Conservation (phyloP, 2,888 invertebrate genomes). For the Syrphus vitripennis region DNA sequence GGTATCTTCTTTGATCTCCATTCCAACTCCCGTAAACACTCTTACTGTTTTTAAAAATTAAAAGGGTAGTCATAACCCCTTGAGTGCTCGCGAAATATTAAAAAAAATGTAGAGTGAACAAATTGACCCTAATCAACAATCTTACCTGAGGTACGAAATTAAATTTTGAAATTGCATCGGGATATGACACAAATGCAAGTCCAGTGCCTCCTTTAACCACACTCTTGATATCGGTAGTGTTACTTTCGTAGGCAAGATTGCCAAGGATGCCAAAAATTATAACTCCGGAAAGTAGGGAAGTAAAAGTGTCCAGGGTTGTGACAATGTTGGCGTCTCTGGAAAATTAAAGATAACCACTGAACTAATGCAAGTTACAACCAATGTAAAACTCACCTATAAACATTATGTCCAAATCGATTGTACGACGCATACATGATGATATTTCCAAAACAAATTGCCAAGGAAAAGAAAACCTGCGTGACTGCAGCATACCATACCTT, state of each 20-base stretch:
- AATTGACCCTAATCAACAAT: too few species aligned
- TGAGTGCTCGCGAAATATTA: too few species aligned
- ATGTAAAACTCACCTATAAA: conserved; percentile 82
- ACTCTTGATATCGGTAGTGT: conserved; percentile 83
- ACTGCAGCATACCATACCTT: conserved; percentile 85
- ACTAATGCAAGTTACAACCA: too few species aligned
- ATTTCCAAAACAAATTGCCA: conserved; percentile 85
- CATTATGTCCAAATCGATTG: conserved; percentile 84
- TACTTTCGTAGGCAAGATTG: conserved; percentile 87
- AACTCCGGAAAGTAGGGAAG: conserved; percentile 90
- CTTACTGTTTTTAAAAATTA: too few species aligned
- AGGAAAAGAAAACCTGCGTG: conserved; percentile 85
- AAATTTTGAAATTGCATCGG: conserved; percentile 83
- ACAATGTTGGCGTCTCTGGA: conserved; percentile 90
- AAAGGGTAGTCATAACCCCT: too few species aligned
- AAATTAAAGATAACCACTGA: too few species aligned
- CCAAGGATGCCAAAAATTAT: conserved; percentile 93
- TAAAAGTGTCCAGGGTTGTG: conserved; percentile 90
- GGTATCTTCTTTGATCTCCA: too few species aligned
- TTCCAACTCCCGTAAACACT: too few species aligned
- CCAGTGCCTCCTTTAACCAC: conserved; percentile 89
- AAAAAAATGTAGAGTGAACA: too few species aligned
- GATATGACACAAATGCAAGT: conserved; percentile 89
- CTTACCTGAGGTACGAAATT: conserved; percentile 82
- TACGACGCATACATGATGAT: conserved; percentile 85